phyloP scores from a whole-genome alignment of 2,888 invertebrate genomes.

The Calliopum simillimum region DNA sequence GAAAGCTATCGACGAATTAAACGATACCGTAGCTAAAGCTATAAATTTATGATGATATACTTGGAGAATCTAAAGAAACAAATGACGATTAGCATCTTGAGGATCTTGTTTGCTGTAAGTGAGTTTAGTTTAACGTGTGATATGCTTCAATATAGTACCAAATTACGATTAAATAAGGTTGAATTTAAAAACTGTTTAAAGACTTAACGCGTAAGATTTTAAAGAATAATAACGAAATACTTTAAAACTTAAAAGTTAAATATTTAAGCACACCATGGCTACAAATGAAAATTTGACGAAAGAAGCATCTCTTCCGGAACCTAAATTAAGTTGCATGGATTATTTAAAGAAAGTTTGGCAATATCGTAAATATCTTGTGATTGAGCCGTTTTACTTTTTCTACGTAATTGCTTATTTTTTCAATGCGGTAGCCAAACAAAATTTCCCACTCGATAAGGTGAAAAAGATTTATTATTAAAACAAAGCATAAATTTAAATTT shows the following conservation, averaged over 20 bases:
- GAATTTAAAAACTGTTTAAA: background rate
- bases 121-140: conserved; percentile 8
- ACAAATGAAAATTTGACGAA: background rate
- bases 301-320: background rate
- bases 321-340: conserved; percentile 55
- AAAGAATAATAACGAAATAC: background rate
- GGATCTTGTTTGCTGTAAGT: background rate
- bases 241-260: background rate
- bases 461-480: conserved; percentile 1
- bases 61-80: background rate
- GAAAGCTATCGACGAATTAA: background rate
- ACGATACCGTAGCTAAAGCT: background rate
- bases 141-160: conserved; percentile 3
- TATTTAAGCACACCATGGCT: no score
- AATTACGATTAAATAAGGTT: background rate
- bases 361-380: conserved; percentile 61
- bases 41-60: no score
- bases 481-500: background rate
- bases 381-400: conserved; percentile 65
- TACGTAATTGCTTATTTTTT: conserved; percentile 63
- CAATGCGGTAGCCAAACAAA: conserved; percentile 62
- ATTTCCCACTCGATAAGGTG: conserved; percentile 64
- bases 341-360: conserved; percentile 61
- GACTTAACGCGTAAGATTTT: background rate
- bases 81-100: background rate